A percentile compares a stretch with the other conserved stretches of the same genome.
phyloP scores from a whole-genome alignment of 2,888 invertebrate genomes.

The Chrysopilus asiliformis region DNA sequence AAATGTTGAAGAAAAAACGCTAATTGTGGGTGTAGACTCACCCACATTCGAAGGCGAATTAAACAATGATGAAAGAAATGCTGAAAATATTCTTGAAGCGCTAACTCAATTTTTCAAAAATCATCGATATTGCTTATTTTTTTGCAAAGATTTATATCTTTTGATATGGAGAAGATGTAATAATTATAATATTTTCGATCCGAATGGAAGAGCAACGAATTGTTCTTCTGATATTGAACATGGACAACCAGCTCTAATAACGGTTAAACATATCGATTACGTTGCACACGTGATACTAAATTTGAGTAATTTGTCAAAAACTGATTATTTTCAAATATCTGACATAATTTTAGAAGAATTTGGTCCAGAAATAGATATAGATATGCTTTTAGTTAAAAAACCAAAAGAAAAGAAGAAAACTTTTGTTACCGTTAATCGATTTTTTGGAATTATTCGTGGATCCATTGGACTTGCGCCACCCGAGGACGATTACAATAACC shows the following conservation, averaged over 20 bases:
- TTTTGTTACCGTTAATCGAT: conserved; percentile 17
- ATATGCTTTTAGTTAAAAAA: too few species aligned
- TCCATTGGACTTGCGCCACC: conserved; percentile 27
- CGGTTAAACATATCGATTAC: conserved; percentile 24
- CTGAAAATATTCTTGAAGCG: conserved; percentile 27
- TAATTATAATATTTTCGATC: conserved; percentile 48
- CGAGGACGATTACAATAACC: too few species aligned
- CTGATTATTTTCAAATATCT: conserved; percentile 24
- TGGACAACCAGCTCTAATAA: conserved; percentile 42
- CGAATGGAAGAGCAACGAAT: conserved; percentile 32
- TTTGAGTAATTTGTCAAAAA: conserved; percentile 20
- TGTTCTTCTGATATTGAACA: conserved; percentile 23
- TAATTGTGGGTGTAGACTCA: not conserved
- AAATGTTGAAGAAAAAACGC: conserved; percentile 21
- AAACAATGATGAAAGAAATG: conserved; percentile 5
- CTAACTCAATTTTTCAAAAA: conserved; percentile 25
- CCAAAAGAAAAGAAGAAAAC: too few species aligned
- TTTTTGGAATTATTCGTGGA: conserved; percentile 26
- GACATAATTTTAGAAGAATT: conserved; percentile 25
- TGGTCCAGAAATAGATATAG: conserved; percentile 22
- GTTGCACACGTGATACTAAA: conserved; percentile 27
- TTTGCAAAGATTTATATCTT: conserved; percentile 22
- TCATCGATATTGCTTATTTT: conserved; percentile 24
- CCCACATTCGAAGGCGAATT: conserved; percentile 3
- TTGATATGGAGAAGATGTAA: conserved; percentile 41